Evolutionary conservation across 2,888 invertebrate species (phyloP).

Genomic region (Balanococcus diminutus): DNA sequence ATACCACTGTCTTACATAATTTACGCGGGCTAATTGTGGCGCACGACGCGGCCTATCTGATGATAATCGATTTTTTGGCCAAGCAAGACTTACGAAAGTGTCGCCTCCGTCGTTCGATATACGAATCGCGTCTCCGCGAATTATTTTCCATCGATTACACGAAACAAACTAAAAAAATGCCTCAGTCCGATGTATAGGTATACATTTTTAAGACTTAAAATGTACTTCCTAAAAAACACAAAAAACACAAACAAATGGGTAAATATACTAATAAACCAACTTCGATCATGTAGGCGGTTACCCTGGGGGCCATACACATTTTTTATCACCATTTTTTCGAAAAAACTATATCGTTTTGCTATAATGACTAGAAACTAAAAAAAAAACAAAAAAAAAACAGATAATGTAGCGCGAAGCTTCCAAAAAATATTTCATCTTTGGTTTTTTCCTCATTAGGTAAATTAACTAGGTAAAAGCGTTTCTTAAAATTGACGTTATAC

Average conservation of each 20-base stretch:
- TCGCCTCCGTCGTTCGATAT: neutral
- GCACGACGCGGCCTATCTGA: neutral
- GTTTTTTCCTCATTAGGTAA: neutral
- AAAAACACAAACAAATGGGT: neutral
- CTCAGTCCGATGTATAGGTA: neutral
- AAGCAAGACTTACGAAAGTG: neutral
- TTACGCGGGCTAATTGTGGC: slow-evolving; percentile 3
- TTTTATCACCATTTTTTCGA: slow-evolving; percentile 30
- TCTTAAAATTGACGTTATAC: slow-evolving; percentile 47
- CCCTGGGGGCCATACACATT: slow-evolving; percentile 30
- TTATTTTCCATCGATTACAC: neutral
- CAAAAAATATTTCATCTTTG: neutral
- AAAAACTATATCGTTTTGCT: neutral
- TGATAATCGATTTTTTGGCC: slow-evolving; percentile 39
- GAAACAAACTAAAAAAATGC: neutral
- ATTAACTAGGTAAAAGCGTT: slow-evolving; percentile 36
- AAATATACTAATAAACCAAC: neutral
- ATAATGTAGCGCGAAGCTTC: neutral
- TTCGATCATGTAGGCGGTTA: neutral
- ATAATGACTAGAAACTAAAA: slow-evolving; percentile 12
- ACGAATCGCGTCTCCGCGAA: neutral
- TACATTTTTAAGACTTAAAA: neutral
- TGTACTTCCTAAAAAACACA: neutral
- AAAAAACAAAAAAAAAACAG: no score
- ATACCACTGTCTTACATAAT: neutral